Base-by-base conservation (phyloP, 2,888 invertebrate genomes). In the Lissocephala sabroskyi region DNA sequence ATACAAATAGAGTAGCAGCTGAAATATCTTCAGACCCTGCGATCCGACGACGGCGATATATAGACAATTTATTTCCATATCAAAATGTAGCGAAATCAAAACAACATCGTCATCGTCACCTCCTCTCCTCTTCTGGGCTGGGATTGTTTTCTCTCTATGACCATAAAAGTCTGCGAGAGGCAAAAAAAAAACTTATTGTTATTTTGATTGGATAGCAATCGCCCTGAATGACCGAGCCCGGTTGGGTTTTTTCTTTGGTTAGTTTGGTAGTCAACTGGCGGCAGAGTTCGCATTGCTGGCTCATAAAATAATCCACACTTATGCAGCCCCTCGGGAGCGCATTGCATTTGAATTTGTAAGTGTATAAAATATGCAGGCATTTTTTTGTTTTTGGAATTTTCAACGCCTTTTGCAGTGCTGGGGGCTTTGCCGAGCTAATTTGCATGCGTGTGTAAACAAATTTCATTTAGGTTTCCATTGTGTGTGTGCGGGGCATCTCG, bases 351-450 rank as follows among this genome's bases (percentile, higher is more conserved):
- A 13, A 35, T 35, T 35, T 35, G 13, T 16, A 35, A 16, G 35
- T 35, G 35, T 35, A 35, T 35, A 35, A 35, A 35, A 16, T 35
- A 35, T 35, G 35, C 35, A 35, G 35, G 35, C 35, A 35, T 35
- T 33, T 13, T 35, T 35, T 35, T 35, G 14, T 17, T 16, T n/a
- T 13, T 67, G 68, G 67, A 71, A 71, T 66, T 70, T 49, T 59
- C 52, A 61, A 55, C 55, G 58, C 61, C 68, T 68, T 66, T 66
- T 73, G 56, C 29, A 43, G 37, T 56, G 29, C 7, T 32, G 29
- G 23, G 7, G 23, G 7, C 4, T 23, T 14, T 33, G 33, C 55
- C 41, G 41, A 55, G 45, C 49, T 56, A 56, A 57, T 56, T 51
- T 56, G 57, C 56, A 56, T 56, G 35, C 29, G 32, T 49, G 55